Percentiles rank a stretch among this genome's conserved stretches.
Conservation (phyloP, 2,113 vertebrate genomes). For the Cynopterus brachyotis region DNA sequence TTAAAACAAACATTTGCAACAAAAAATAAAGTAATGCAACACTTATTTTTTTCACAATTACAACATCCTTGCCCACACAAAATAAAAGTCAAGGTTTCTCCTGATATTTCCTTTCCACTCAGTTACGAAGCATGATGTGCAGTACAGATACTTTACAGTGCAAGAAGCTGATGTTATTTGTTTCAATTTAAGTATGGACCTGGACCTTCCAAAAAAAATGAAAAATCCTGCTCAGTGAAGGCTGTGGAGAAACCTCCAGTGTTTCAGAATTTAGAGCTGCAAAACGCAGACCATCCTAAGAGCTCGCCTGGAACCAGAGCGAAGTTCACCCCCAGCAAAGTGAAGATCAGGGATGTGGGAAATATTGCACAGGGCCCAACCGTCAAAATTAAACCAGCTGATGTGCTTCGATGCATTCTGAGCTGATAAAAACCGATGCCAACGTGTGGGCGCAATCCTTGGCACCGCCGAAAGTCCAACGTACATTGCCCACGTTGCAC, state of each 20-base stretch:
- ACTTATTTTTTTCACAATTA: background rate
- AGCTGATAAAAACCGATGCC: background rate
- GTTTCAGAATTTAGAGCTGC: background rate
- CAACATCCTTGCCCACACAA: background rate
- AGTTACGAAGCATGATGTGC: accelerated
- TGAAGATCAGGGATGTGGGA: background rate
- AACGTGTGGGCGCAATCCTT: accelerated
- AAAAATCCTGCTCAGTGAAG: background rate
- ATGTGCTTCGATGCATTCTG: background rate
- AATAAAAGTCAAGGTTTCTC: background rate
- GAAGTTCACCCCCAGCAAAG: background rate
- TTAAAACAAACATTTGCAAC: background rate
- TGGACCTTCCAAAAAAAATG: background rate
- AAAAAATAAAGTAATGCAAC: background rate
- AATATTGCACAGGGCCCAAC: background rate
- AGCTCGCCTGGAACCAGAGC: background rate
- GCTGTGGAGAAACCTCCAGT: background rate
- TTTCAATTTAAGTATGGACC: background rate
- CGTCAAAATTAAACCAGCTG: background rate
- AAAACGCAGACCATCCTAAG: background rate
- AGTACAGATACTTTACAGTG: background rate
- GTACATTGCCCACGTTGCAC: accelerated
- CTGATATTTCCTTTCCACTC: background rate
- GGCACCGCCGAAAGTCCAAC: background rate
- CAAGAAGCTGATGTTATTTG: background rate